A percentile compares a stretch with the other conserved stretches of the same genome.
These are phyloP conservation scores for Lamprotornis superbus DNA, from an alignment of 2,113 vertebrate genomes.

Conservation along the genomic window DNA sequence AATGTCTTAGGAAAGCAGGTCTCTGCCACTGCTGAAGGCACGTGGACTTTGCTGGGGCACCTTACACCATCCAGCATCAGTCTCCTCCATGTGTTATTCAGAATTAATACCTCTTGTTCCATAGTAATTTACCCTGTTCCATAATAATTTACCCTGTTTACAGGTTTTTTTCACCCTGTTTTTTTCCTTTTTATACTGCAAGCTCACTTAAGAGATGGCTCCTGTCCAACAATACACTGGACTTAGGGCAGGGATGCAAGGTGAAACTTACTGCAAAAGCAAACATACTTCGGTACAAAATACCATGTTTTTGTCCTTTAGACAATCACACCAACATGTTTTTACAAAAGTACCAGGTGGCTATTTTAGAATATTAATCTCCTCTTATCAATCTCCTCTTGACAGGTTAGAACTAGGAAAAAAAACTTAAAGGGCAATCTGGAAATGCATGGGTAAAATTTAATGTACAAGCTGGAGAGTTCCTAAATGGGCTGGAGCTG, in stretches of 20 bases:
- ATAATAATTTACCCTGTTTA: not conserved
- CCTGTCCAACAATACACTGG: not conserved
- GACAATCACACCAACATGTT: fast-evolving
- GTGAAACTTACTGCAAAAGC: not conserved
- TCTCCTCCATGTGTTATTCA: not conserved
- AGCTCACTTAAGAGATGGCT: not conserved
- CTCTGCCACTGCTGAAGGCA: not conserved
- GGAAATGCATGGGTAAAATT: not conserved
- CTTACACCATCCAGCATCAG: not conserved
- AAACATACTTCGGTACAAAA: not conserved
- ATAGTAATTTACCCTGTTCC: not conserved
- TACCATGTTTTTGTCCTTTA: not conserved
- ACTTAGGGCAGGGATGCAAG: not conserved
- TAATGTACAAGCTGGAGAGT: not conserved
- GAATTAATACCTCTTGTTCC: not conserved
- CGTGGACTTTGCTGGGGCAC: not conserved
- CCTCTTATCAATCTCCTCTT: not conserved
- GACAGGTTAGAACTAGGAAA: not conserved
- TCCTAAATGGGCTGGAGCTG: not conserved
- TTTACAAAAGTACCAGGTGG: not conserved
- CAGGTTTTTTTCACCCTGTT: not conserved
- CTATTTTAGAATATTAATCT: not conserved
- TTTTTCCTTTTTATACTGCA: not conserved
- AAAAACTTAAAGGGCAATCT: not conserved
- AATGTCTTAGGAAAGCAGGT: not conserved